Percentiles rank a stretch among this genome's conserved stretches.
phyloP scores from a whole-genome alignment of 2,113 vertebrate species.

The Holacanthus passer region DNA sequence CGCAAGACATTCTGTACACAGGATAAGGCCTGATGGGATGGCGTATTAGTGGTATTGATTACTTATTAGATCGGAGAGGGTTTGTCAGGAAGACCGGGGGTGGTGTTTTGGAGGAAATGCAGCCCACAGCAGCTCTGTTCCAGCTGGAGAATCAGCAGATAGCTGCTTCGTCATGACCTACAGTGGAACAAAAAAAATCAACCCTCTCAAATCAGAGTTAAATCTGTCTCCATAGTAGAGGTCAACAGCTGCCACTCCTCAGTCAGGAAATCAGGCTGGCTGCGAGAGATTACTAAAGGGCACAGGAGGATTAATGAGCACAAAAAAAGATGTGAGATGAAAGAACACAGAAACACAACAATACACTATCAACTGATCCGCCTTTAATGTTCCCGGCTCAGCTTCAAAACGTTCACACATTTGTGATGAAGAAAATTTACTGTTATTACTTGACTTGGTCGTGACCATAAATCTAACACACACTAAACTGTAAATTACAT shows the following conservation, averaged over 20 bases:
- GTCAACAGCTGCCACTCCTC: conserved; percentile 75
- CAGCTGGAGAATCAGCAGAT: conserved; percentile 72
- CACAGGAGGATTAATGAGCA: conserved; percentile 67
- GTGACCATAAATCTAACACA: neutral
- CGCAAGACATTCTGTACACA: conserved; percentile 31
- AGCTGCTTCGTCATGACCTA: conserved; percentile 45
- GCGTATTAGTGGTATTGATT: conserved; percentile 74
- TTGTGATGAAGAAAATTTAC: neutral
- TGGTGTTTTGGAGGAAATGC: conserved; percentile 55
- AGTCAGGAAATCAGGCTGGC: conserved; percentile 56
- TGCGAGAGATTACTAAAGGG: conserved; percentile 71
- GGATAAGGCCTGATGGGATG: conserved; percentile 55
- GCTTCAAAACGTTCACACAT: neutral
- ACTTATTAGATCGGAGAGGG: conserved; percentile 50
- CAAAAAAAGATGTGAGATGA: conserved; percentile 31
- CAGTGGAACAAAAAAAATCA: conserved; percentile 36
- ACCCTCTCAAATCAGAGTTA: conserved; percentile 55
- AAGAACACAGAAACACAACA: conserved; percentile 21
- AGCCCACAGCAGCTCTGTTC: conserved; percentile 56
- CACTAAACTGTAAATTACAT: neutral
- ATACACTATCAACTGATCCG: neutral
- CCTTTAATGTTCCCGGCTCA: conserved; percentile 5
- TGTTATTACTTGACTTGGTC: neutral
- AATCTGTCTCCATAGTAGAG: conserved; percentile 57
- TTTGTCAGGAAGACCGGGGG: conserved; percentile 65